Evolutionary conservation across 1,140 invertebrate species (phyloP).

Genomic region (Medauroidea extradentata): DNA sequence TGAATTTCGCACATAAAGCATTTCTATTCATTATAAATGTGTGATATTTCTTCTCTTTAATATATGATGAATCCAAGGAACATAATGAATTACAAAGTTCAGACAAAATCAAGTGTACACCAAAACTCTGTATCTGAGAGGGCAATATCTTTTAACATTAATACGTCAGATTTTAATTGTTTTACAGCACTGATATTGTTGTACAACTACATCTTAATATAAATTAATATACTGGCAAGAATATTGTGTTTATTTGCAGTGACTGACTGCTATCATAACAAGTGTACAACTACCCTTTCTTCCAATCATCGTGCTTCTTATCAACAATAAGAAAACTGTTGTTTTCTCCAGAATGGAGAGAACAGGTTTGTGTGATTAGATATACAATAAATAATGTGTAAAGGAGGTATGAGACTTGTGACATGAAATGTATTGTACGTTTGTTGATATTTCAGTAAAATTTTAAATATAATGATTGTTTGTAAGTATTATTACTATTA

Average conservation of each 20-base stretch:
- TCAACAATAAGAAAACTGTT: neutral
- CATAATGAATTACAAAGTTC: too few relatives aligned
- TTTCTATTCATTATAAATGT: too few relatives aligned
- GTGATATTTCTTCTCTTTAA: too few relatives aligned
- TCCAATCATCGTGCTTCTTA: constrained; percentile 13
- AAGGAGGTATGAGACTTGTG: constrained; percentile 11
- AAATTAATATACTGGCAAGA: neutral
- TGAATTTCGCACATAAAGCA: too few relatives aligned
- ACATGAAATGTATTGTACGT: constrained; percentile 13
- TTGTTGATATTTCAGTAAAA: constrained; percentile 21
- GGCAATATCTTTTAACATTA: too few relatives aligned
- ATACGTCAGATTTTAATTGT: too few relatives aligned
- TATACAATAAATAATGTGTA: constrained; percentile 8
- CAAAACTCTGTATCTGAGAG: too few relatives aligned
- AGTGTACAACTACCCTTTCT: constrained; percentile 3
- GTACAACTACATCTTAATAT: neutral
- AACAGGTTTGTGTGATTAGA: constrained; percentile 17
- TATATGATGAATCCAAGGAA: too few relatives aligned
- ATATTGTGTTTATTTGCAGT: constrained; percentile 1
- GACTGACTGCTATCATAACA: neutral
- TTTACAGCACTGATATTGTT: too few relatives aligned
- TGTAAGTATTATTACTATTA: constrained; percentile 10
- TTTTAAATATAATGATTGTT: constrained; percentile 22
- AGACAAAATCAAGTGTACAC: too few relatives aligned
- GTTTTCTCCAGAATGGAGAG: constrained; percentile 9